These are phyloP conservation scores for Periparus ater DNA, from an alignment of 2,797 vertebrate genomes.

Conservation along the genomic window DNA sequence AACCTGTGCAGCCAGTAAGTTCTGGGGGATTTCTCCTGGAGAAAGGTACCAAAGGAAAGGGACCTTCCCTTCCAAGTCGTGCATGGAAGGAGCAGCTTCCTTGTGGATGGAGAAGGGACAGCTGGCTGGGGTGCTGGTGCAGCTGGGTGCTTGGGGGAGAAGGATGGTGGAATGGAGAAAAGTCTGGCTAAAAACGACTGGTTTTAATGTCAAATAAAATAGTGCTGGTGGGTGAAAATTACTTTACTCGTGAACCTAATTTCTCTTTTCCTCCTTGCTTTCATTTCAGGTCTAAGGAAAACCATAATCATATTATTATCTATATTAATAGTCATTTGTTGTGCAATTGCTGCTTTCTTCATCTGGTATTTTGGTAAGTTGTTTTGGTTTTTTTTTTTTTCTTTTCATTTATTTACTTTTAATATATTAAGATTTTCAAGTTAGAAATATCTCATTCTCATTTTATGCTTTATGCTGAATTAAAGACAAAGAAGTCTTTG, in stretches of 20 bases:
- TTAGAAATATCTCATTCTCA: neutral
- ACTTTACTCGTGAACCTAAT: neutral
- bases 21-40: neutral
- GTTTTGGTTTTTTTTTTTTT: neutral
- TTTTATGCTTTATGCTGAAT: neutral
- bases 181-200: neutral
- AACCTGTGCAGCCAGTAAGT: conserved; percentile 64
- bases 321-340: conserved; percentile 50
- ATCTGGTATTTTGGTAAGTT: conserved; percentile 85
- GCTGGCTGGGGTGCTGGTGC: neutral
- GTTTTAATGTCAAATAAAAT: neutral
- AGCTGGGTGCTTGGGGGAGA: neutral
- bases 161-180: neutral
- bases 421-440: neutral
- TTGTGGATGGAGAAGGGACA: neutral
- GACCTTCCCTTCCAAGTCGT: neutral
- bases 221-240: neutral
- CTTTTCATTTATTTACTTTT: neutral
- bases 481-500: neutral
- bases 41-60: neutral
- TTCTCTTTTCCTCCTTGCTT: neutral
- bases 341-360: conserved; percentile 74
- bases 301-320: conserved; percentile 54
- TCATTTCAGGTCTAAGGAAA: conserved; percentile 71
- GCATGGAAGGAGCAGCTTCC: neutral